Evolutionary conservation across 2,888 invertebrate genomes (phyloP), one percentile per base, ranked within the genome.

Genomic region (Bugulina stolonifera): DNA sequence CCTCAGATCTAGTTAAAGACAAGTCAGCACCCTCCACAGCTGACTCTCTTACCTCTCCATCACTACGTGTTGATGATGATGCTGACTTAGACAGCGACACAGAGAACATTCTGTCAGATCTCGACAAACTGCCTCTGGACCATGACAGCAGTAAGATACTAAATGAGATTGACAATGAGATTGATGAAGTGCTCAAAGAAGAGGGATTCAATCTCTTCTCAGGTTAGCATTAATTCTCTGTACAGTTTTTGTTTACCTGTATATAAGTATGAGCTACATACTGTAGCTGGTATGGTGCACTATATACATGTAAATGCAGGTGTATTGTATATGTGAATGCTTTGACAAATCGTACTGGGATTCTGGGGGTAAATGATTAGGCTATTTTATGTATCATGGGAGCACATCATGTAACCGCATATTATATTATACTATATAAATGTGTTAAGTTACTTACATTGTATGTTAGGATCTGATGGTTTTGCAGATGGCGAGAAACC

Each of bases 81-180:
- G 32, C 22, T 64, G 64, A 32, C 18, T 27, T 64, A n/a, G 64
- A 64, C 5, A 64, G 64, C n/a, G 64, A 64, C 27, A 64, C 32
- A 14, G 64, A 64, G 5, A 32, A 64, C 64, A 64, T 64, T n/a
- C 32, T 64, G 10, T 64, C 64, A 32, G 29, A 27, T 5, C 32
- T 64, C 3, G 32, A 32, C 64, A 64, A 64, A n/a, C 64, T 64
- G 64, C 64, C 64, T 3, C 27, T 64, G 10, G 64, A 32, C 18
- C 29, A 64, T 3, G 64, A 64, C 32, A 32, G 27, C 2, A 64
- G 32, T 32, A 32, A 32, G 32, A 32, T 64, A 10, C 34, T 64
- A 14, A 27, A 64, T 32, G n/a, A n/a, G n/a, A n/a, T n/a, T n/a
- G 64, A 64, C 64, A 64, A 32, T 32, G 64, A 64, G 34, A 64